Conservation (phyloP, 2,113 vertebrate genomes). For the Emydura subglobosa region DNA sequence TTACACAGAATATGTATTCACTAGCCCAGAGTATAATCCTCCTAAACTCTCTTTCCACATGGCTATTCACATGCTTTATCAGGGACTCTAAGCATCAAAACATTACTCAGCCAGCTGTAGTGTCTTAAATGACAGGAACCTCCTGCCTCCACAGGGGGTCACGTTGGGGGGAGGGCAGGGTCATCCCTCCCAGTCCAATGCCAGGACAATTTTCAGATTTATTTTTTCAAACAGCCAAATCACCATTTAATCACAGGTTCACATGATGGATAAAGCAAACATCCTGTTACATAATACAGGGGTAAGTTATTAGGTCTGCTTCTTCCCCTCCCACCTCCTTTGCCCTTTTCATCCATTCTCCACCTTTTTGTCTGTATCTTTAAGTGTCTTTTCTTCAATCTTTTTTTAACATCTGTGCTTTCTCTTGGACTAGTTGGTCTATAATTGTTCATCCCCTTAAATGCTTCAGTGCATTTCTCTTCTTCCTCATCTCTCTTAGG, state of each 20-base stretch:
- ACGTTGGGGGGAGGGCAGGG: fast-evolving
- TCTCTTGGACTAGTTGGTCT: not conserved
- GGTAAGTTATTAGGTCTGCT: not conserved
- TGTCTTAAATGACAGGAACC: fast-evolving
- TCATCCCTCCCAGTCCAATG: not conserved
- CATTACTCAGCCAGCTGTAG: not conserved
- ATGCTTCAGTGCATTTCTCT: not conserved
- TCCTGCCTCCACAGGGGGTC: not conserved
- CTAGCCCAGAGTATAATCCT: not conserved
- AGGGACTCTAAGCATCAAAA: not conserved
- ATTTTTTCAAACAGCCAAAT: not conserved
- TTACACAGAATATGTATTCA: fast-evolving
- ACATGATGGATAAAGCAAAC: not conserved
- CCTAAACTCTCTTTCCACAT: not conserved
- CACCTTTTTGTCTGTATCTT: not conserved
- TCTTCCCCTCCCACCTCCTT: not conserved
- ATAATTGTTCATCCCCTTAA: not conserved
- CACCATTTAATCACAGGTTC: not conserved
- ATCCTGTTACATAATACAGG: not conserved
- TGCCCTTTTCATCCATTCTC: not conserved
- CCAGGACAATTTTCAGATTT: not conserved
- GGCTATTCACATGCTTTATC: fast-evolving
- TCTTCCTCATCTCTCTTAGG: fast-evolving
- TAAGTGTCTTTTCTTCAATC: not conserved
- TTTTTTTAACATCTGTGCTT: not conserved